A percentile compares a stretch with the other conserved stretches of the same genome.
These are phyloP conservation scores for Procambarus clarkii DNA, from an alignment of 1,140 invertebrate species.

Conservation along the genomic window DNA sequence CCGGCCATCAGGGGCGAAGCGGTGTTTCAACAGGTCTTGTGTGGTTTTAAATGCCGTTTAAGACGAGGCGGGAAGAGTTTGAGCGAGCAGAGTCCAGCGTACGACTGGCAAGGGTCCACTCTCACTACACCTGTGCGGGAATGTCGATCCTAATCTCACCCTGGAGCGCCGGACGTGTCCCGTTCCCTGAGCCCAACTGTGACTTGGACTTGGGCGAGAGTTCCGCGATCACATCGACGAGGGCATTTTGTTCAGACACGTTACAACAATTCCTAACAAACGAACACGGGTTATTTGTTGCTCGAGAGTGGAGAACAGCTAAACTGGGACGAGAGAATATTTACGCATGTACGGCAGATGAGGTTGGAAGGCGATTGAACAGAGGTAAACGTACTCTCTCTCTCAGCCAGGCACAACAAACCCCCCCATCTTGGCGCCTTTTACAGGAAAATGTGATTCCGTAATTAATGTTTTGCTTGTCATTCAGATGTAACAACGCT, in stretches of 20 bases:
- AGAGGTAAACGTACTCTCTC: conserved; percentile 38
- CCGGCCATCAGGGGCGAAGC: no score
- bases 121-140: conserved; percentile 66
- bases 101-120: conserved; percentile 62
- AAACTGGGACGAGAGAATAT: no score
- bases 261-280: no score
- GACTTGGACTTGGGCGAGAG: conserved; percentile 45
- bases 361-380: background rate
- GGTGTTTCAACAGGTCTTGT: background rate
- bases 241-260: no score
- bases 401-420: conserved; percentile 27
- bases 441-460: conserved; percentile 40
- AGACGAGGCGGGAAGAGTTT: conserved; percentile 27
- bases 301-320: no score
- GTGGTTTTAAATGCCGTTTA: conserved; percentile 13
- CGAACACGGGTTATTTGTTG: no score
- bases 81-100: conserved; percentile 51
- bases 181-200: conserved; percentile 29
- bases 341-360: no score
- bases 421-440: conserved; percentile 38
- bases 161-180: conserved; percentile 62
- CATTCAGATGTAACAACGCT: conserved; percentile 11
- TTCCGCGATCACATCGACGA: no score
- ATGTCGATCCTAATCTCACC: conserved; percentile 66
- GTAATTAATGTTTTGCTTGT: conserved; percentile 51